Conservation (phyloP, 2,888 invertebrate genomes). For the Pogonocherus hispidulus region DNA sequence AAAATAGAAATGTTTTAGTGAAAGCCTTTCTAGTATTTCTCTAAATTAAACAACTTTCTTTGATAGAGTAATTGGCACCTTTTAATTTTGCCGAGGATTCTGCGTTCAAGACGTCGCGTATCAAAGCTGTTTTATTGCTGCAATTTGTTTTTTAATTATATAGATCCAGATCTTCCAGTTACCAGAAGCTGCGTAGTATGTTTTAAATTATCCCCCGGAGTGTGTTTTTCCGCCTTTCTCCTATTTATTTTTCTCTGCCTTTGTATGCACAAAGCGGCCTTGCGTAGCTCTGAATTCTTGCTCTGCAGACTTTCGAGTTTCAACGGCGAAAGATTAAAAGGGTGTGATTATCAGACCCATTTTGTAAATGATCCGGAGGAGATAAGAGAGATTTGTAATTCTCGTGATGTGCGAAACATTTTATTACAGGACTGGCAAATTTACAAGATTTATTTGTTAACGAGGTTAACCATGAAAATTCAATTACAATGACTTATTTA, state of each 20-base stretch:
- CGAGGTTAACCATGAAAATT: too few species aligned
- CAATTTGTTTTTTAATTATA: constrained; percentile 2
- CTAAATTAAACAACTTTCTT: too few species aligned
- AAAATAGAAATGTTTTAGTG: too few species aligned
- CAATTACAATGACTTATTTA: too few species aligned
- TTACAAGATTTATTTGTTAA: too few species aligned
- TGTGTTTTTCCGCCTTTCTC: not conserved
- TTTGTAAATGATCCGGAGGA: not conserved
- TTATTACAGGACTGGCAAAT: too few species aligned
- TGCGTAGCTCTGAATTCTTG: not conserved
- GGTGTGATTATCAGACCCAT: not conserved
- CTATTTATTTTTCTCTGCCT: not conserved
- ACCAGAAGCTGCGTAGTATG: not conserved
- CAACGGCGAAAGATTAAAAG: not conserved
- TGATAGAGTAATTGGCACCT: not conserved
- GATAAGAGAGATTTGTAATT: not conserved
- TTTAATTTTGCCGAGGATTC: not conserved
- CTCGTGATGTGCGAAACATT: too few species aligned
- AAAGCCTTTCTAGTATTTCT: too few species aligned
- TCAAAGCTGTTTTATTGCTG: not conserved
- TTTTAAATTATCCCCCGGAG: not conserved
- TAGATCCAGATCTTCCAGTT: not conserved
- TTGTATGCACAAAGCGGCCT: not conserved
- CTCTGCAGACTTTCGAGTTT: not conserved
- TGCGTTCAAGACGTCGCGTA: not conserved